phyloP scores from a whole-genome alignment of 1,140 invertebrate species.

The Orchesella cincta region DNA sequence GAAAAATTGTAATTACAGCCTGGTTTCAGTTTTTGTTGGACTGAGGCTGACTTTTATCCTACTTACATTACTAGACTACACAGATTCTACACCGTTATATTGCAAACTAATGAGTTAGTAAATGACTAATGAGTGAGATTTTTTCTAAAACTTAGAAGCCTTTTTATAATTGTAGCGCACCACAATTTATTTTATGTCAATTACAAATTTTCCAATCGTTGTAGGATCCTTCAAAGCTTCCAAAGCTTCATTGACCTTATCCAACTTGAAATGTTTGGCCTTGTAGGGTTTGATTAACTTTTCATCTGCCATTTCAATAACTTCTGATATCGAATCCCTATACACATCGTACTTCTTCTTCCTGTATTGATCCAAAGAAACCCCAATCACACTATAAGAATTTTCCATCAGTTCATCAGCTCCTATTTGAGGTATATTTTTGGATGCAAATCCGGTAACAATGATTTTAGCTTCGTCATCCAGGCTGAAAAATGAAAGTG shows the following conservation, averaged over 20 bases:
- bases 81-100: no score
- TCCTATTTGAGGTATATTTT: conserved; percentile 56
- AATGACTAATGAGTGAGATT: no score
- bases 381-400: conserved; percentile 60
- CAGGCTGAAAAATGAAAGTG: conserved; percentile 52
- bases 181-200: conserved; percentile 56
- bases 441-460: conserved; percentile 62
- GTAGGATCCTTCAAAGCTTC: conserved; percentile 58
- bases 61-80: no score
- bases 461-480: conserved; percentile 61
- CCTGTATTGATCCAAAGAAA: conserved; percentile 61
- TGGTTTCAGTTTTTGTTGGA: no score
- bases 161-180: no score
- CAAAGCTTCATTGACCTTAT: conserved; percentile 60
- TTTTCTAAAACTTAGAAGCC: no score
- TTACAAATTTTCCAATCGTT: conserved; percentile 61
- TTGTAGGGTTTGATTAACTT: conserved; percentile 59
- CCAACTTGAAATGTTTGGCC: conserved; percentile 57
- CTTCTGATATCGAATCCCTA: conserved; percentile 58
- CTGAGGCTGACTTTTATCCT: no score
- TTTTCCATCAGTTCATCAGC: conserved; percentile 54
- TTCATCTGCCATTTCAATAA: conserved; percentile 60
- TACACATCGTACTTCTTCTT: conserved; percentile 57
- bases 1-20: no score
- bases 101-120: no score